phyloP scores from a whole-genome alignment of 2,797 vertebrate genomes.

The Taeniopygia guttata region DNA sequence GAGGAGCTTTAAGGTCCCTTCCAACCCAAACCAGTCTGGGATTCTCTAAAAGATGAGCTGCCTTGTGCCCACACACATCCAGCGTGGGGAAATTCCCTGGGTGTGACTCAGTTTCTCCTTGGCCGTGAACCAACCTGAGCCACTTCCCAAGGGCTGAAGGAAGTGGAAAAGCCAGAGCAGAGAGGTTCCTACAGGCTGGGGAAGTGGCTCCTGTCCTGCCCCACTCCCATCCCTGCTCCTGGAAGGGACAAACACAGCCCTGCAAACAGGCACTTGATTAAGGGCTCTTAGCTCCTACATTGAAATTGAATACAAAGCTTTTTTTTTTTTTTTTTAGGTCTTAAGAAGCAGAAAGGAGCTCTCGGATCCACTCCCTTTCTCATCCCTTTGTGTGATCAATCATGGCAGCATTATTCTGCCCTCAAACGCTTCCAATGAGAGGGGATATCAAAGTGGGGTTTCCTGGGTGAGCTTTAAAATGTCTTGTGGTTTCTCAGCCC shows the following conservation, averaged over 20 bases:
- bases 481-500: constrained; percentile 43
- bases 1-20: background rate
- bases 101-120: background rate
- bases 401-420: constrained; percentile 14
- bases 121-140: background rate
- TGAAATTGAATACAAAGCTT: background rate
- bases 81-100: accelerated
- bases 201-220: background rate
- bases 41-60: background rate
- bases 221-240: background rate
- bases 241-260: background rate
- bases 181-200: accelerated
- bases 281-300: background rate
- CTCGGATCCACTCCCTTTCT: background rate
- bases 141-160: background rate
- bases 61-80: background rate
- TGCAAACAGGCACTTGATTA: background rate
- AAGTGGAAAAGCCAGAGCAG: background rate
- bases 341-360: background rate
- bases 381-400: constrained; percentile 22
- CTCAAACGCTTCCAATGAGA: constrained; percentile 30
- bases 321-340: background rate
- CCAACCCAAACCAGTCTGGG: accelerated
- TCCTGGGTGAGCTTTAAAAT: constrained; percentile 34
- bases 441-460: constrained; percentile 57